Evolutionary conservation across 2,797 vertebrate genomes (phyloP), one percentile per base, ranked within the genome.

Genomic region (Chloroceryle inda): DNA sequence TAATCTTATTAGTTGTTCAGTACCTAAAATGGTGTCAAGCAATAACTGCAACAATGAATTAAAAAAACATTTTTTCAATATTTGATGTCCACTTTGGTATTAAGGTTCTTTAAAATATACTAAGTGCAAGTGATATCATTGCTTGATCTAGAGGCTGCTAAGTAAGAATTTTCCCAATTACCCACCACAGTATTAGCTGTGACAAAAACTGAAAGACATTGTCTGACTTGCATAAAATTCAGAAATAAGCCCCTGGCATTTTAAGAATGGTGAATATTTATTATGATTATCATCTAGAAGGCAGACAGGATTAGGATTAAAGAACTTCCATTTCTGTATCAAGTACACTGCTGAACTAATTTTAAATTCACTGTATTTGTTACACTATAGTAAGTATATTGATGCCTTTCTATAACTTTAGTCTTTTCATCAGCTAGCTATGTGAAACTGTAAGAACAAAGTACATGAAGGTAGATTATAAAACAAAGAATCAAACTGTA

Each of bases 401-500:
- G 29, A 42, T 74, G 19, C 2, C 6, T 68, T 91, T 73, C 38
- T 35, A 9, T 23, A 37, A 23, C 33, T 90, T 88, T 40, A 58
- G 10, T 45, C 9, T 85, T 83, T 58, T 56, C 58, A 68, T 4
- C 45, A 66, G 69, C 62, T 6, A 77, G 12, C 13, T 78, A 5
- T 20, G 15, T 75, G 47, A 84, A 40, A 85, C 75, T 59, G 20
- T 13, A 79, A 35, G 15, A 63, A 62, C 4, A 77, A 88, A 62
- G 24, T 47, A 40, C 20, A 17, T 53, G 55, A 16, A 63, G 86
- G 18, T 31, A 42, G 17, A 63, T 91, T 85, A 71, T 75, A 56
- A 90, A 88, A 73, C 27, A 94, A 76, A 91, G 63, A 88, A 79
- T 59, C 50, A 67, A 75, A 94, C 26, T 50, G 22, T 59, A 29